phyloP scores from a whole-genome alignment of 2,113 vertebrate genomes.

The Dissostichus mawsoni region DNA sequence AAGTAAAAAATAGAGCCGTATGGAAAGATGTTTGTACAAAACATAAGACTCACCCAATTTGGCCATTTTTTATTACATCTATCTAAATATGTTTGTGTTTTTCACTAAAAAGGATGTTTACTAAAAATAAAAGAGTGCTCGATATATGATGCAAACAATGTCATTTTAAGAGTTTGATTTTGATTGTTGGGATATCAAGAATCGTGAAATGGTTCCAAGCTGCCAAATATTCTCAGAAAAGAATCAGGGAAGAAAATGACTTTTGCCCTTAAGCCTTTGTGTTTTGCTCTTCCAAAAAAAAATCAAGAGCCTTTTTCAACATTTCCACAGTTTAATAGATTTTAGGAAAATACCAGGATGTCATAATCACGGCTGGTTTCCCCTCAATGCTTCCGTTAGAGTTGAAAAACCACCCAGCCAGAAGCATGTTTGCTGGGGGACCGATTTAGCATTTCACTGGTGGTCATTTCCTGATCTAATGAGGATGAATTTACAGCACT shows the following conservation, averaged over 20 bases:
- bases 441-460: slow-evolving; percentile 19
- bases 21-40: too few relatives aligned
- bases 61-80: too few relatives aligned
- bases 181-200: too few relatives aligned
- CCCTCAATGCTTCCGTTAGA: background rate
- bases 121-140: too few relatives aligned
- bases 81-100: too few relatives aligned
- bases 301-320: background rate
- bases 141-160: too few relatives aligned
- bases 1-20: too few relatives aligned
- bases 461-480: slow-evolving; percentile 18
- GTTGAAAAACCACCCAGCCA: background rate
- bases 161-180: too few relatives aligned
- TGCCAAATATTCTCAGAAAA: background rate
- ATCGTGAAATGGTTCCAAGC: too few relatives aligned
- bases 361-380: background rate
- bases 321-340: background rate
- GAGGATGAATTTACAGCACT: slow-evolving; percentile 24
- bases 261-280: too few relatives aligned
- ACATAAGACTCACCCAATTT: too few relatives aligned
- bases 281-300: background rate
- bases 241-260: background rate
- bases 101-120: too few relatives aligned
- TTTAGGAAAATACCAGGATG: background rate
- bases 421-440: background rate